Evolutionary conservation across 2,888 invertebrate species (phyloP).

Genomic region (Lepeophtheirus nordmannii): DNA sequence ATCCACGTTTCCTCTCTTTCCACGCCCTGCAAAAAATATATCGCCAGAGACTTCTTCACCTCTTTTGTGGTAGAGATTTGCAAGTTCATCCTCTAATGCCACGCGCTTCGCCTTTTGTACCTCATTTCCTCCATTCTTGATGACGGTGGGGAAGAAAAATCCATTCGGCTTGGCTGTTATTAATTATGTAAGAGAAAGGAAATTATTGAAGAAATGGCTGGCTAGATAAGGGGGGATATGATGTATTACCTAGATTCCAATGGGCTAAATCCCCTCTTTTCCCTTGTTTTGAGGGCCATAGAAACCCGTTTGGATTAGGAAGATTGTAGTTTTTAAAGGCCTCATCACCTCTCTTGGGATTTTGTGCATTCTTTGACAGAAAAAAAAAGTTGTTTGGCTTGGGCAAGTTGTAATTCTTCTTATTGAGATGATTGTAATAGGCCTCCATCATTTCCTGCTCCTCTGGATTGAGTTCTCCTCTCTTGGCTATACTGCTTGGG

Average conservation of each 20-base stretch:
- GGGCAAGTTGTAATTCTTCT: not conserved
- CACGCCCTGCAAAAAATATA: not conserved
- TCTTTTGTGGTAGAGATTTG: not conserved
- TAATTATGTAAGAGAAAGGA: too few relatives aligned
- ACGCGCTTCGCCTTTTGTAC: not conserved
- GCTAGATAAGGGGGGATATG: too few relatives aligned
- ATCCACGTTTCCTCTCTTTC: not conserved
- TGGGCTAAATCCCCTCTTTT: not conserved
- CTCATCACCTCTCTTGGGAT: too few relatives aligned
- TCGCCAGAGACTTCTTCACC: not conserved
- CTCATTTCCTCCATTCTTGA: not conserved
- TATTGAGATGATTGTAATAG: too few relatives aligned
- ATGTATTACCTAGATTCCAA: not conserved
- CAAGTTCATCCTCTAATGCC: not conserved
- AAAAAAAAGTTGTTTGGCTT: not conserved
- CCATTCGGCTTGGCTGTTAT: not conserved
- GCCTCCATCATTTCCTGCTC: too few relatives aligned
- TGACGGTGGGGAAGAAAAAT: not conserved
- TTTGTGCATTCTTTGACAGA: not conserved
- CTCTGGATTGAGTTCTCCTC: too few relatives aligned
- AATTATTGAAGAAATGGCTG: not conserved
- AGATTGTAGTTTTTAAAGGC: not conserved
- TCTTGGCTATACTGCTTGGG: not conserved
- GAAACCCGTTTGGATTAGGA: not conserved
- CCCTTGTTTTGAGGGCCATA: not conserved